A percentile compares a stretch with the other conserved stretches of the same genome.
Conservation (phyloP, 1,140 invertebrate species). For the Drosophila sechellia region DNA sequence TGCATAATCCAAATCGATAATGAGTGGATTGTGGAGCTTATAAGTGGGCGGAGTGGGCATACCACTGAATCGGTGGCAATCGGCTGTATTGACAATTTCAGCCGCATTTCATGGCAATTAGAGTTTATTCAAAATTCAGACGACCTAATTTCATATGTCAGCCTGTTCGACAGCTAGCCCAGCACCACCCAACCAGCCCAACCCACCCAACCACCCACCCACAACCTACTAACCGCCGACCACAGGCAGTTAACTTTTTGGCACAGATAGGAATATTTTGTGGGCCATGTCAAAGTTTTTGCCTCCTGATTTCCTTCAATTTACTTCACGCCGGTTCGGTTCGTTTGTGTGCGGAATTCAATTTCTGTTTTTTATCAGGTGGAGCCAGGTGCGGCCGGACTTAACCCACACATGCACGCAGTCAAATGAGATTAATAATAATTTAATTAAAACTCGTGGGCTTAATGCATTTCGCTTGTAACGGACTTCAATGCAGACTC, state of each 20-base stretch:
- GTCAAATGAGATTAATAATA: constrained; percentile 77
- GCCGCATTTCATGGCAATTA: constrained; percentile 73
- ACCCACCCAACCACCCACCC: constrained; percentile 2
- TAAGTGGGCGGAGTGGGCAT: neutral
- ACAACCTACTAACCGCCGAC: constrained; percentile 19
- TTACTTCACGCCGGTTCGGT: constrained; percentile 8
- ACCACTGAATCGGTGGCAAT: constrained; percentile 25
- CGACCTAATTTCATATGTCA: constrained; percentile 70
- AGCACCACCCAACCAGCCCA: no score
- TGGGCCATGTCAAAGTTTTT: constrained; percentile 38
- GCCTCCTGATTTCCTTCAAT: constrained; percentile 15
- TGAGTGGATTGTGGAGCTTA: constrained; percentile 31
- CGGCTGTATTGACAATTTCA: constrained; percentile 55
- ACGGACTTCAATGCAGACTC: constrained; percentile 24
- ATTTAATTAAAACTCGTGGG: constrained; percentile 75
- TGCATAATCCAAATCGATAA: constrained; percentile 48
- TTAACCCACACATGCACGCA: constrained; percentile 23
- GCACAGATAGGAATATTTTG: constrained; percentile 41
- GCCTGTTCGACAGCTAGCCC: constrained; percentile 11
- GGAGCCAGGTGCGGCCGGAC: constrained; percentile 3
- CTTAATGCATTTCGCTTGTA: constrained; percentile 78
- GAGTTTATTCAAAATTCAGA: constrained; percentile 72
- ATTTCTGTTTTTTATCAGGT: constrained; percentile 26
- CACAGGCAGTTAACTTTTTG: constrained; percentile 62
- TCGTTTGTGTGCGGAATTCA: constrained; percentile 56